Evolutionary conservation across 2,797 vertebrate species (phyloP).

Genomic region (Apodemus agrarius): DNA sequence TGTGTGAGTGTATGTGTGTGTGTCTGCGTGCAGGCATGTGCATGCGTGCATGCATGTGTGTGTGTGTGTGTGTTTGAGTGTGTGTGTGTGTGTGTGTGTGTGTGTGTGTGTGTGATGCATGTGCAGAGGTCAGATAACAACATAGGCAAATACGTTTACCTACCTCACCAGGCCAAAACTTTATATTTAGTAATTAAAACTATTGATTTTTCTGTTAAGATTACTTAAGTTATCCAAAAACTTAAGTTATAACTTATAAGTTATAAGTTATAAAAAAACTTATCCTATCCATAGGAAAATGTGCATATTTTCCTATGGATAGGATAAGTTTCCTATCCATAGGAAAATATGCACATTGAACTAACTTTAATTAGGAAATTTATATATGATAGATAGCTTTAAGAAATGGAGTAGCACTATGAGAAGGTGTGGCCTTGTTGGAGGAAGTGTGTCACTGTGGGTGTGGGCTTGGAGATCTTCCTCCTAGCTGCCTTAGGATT

Average conservation of each 20-base stretch:
- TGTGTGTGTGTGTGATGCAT: neutral
- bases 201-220: constrained; percentile 19
- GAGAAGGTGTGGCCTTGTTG: no score
- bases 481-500: no score
- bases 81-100: neutral
- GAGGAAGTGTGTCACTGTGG: no score
- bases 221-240: neutral
- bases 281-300: no score
- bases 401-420: neutral
- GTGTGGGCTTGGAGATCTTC: no score
- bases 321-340: no score
- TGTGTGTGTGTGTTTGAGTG: neutral
- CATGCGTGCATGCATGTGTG: no score
- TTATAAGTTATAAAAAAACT: no score
- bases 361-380: neutral
- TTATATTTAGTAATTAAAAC: constrained; percentile 39
- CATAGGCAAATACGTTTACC: neutral
- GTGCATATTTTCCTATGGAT: no score
- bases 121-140: neutral
- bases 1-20: neutral
- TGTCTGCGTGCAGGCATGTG: neutral
- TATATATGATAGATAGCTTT: neutral
- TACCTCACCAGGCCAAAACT: neutral
- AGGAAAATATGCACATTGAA: neutral
- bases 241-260: no score